Evolutionary conservation across 2,888 invertebrate species (phyloP), one percentile per base, ranked within the genome.

Genomic region (Andrena haemorrhoa): DNA sequence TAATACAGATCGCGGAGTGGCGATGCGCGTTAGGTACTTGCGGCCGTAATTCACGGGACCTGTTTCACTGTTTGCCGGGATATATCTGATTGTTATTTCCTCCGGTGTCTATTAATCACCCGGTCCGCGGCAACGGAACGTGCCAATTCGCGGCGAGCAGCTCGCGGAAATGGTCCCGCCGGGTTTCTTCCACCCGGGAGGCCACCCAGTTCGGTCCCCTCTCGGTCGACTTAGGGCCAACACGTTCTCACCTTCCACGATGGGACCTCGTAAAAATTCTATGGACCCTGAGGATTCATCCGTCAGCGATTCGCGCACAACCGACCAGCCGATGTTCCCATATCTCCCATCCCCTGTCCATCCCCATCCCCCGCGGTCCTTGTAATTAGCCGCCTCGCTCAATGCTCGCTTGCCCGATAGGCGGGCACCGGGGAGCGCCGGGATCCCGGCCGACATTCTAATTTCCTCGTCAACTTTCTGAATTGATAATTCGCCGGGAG

Each of bases 71-170:
- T 76, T 71, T 56, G 35, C 65, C 51, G 41, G 65, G 51, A 71
- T 71, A 71, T 79, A 79, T 79, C 76, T 47, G 71, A 79, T 79
- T 33, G 79, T 79, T 77, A 71, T 71, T 79, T 79, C 76, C 79
- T 47, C 31, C 70, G 23, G 53, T 66, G 60, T 66, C 79, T 60
- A 79, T 79, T 77, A 79, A 77, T 79, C 79, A 71, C 33, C 47
- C 12, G 2, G 20, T 35, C 20, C 76, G 33, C 10, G 70, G 51
- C 64, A 61, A 70, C 49, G 70, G 47, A 29, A 65, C 79, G 51
- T 35, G 70, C 77, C 66, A 66, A 77, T 77, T 61, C 72, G 26
- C 41, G 26, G 41, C 26, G 29, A 10, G 20, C 49, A 5, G 20
- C 26, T 49, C 23, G 16, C 35, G 49, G 53, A 64, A 69, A 26